Conservation (phyloP, 2,888 invertebrate genomes). For the Ichneumoninae sp. region DNA sequence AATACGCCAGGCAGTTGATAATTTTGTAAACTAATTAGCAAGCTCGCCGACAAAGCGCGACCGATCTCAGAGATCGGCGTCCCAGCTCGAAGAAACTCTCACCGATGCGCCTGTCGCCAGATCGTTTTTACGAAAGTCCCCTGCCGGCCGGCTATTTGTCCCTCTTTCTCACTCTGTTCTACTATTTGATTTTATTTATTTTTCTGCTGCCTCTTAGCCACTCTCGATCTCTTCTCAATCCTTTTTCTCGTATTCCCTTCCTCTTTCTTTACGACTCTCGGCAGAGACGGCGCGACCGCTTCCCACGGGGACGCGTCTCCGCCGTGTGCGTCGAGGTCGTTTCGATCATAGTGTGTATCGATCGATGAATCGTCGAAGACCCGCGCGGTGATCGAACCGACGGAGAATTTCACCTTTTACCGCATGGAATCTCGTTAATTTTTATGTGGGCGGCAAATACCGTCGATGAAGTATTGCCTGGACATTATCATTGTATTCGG, state of each 20-base stretch:
- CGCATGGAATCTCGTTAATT: conserved; percentile 15
- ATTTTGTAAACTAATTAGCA: conserved; percentile 84
- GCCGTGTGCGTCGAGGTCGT: conserved; percentile 49
- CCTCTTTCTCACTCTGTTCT: conserved; percentile 70
- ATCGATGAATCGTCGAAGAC: conserved; percentile 66
- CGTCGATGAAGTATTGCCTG: conserved; percentile 1
- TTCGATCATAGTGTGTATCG: conserved; percentile 59
- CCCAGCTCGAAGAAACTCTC: conserved; percentile 54
- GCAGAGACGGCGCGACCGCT: conserved; percentile 71
- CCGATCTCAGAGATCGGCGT: conserved; percentile 74
- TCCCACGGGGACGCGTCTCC: conserved; percentile 77
- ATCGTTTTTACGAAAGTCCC: conserved; percentile 69
- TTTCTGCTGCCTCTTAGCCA: conserved; percentile 55
- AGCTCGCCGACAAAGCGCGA: conserved; percentile 82
- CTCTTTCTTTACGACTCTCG: conserved; percentile 77
- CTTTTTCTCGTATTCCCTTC: conserved; percentile 74
- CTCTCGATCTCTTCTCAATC: conserved; percentile 61
- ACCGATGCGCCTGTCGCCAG: conserved; percentile 76
- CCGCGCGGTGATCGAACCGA: conserved; percentile 55
- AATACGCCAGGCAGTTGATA: conserved; percentile 81
- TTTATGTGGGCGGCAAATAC: conserved; percentile 30
- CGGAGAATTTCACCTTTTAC: conserved; percentile 55
- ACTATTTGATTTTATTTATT: conserved; percentile 74
- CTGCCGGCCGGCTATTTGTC: conserved; percentile 72
- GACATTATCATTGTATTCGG: background rate